Base-by-base conservation (phyloP, 1,140 invertebrate species). In the Trissolcus basalis region DNA sequence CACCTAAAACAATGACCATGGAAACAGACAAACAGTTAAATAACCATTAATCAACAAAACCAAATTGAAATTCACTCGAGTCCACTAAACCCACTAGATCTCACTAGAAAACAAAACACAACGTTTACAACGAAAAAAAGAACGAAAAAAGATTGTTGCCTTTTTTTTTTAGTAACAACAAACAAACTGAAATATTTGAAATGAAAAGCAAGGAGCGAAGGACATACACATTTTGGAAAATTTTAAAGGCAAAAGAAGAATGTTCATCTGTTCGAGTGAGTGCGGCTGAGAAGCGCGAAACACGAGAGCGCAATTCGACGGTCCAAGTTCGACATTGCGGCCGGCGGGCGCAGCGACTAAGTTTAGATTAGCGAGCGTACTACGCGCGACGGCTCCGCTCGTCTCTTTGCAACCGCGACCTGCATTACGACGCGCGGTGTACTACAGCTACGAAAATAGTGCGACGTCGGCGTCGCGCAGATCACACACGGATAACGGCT, bases 361-460 rank as follows among this genome's bases (percentile, higher is more conserved):
- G 80, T 80, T 75, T 83, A 83, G 81, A 77, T 59, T 73, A 27
- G 77, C 76, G 68, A 50, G 12, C 61, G 59, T 51, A 76, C 65
- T 58, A 58, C 59, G 59, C 59, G 53, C 58, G 67, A 39, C 68
- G 68, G 39, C 75, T 78, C 74, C 59, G 72, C 73, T 77, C 76
- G 70, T 72, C 67, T 48, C 79, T 81, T 79, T 80, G 80, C 80
- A 81, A 83, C 81, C 81, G 75, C 82, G 82, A 83, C 82, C 82
- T 83, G 82, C 82, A 83, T 83, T 83, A 83, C 80, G 78, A 61
- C 77, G 60, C 64, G 60, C 64, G 53, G 69, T 67, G 71, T 69
- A 71, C 70, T 61, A 77, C 67, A 75, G 71, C 61, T 68, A 80
- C 74, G 58, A 74, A 80, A 77, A 77, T 80, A 80, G 67, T 71